Evolutionary conservation across 2,113 vertebrate genomes (phyloP).

Genomic region (Corynorhinus townsendii): DNA sequence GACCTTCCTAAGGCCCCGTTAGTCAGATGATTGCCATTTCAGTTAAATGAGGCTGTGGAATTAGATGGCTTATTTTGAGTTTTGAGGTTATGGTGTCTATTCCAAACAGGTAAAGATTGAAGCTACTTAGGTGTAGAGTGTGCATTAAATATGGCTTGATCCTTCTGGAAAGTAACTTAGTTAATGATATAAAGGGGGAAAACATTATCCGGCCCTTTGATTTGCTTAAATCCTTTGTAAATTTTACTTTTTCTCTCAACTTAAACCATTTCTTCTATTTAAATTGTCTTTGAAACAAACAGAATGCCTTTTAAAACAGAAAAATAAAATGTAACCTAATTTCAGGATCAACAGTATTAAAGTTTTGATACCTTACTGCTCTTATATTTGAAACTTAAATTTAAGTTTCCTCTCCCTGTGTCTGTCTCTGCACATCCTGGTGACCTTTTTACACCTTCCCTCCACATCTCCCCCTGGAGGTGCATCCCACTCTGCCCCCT

Average conservation of each 20-base stretch:
- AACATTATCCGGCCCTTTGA: neutral
- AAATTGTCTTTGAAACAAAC: neutral
- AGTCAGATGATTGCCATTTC: neutral
- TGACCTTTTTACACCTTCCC: neutral
- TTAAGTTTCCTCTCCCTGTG: neutral
- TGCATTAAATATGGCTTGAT: neutral
- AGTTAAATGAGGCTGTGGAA: neutral
- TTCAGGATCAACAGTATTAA: neutral
- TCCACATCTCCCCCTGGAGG: neutral
- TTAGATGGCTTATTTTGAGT: neutral
- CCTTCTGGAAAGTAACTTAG: neutral
- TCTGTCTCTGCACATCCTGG: neutral
- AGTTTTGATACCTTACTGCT: neutral
- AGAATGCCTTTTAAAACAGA: neutral
- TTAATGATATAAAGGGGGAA: neutral
- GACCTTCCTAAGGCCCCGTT: neutral
- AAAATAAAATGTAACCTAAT: neutral
- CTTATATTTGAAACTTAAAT: neutral
- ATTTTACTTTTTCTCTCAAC: neutral
- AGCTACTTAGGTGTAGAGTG: neutral
- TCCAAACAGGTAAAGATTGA: neutral
- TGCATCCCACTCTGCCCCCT: fast-evolving
- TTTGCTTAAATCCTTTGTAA: neutral
- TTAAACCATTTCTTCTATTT: neutral
- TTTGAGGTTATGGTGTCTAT: neutral